These are phyloP conservation scores for Drosophila prosaltans DNA, from an alignment of 1,140 invertebrate genomes.

Conservation along the genomic window DNA sequence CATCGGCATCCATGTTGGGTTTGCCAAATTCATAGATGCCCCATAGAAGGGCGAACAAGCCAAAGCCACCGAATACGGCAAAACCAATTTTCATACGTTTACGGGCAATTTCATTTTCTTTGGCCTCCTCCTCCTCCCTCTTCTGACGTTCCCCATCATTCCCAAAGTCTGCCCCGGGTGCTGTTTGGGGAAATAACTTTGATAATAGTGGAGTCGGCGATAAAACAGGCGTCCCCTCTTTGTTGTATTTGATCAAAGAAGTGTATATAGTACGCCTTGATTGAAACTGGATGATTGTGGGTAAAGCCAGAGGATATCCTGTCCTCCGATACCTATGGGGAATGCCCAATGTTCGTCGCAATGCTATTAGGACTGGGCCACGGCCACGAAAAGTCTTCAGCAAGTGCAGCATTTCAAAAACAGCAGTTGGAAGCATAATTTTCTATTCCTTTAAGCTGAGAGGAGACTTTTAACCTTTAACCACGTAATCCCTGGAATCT, in stretches of 20 bases:
- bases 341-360: slow-evolving; percentile 32
- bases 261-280: slow-evolving; percentile 15
- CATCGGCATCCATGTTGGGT: slow-evolving; percentile 89
- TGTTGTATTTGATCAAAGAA: background rate
- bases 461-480: too few relatives aligned
- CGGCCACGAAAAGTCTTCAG: slow-evolving; percentile 32
- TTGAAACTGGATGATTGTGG: background rate
- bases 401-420: slow-evolving; percentile 54
- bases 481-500: too few relatives aligned
- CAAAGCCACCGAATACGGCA: slow-evolving; percentile 84
- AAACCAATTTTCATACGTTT: slow-evolving; percentile 86
- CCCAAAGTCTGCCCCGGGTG: slow-evolving; percentile 55
- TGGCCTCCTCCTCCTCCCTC: slow-evolving; percentile 76
- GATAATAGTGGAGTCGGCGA: slow-evolving; percentile 46
- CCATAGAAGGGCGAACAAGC: slow-evolving; percentile 84
- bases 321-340: background rate
- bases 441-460: background rate
- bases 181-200: slow-evolving; percentile 81
- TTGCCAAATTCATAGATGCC: slow-evolving; percentile 88
- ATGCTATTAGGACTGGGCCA: slow-evolving; percentile 15
- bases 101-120: slow-evolving; percentile 86
- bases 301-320: background rate
- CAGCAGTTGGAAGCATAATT: slow-evolving; percentile 45
- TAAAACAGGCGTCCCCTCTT: background rate
- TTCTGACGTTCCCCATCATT: slow-evolving; percentile 70